Evolutionary conservation across 1,140 invertebrate genomes (phyloP), one percentile per base, ranked within the genome.

Genomic region (Melanaphis sacchari): DNA sequence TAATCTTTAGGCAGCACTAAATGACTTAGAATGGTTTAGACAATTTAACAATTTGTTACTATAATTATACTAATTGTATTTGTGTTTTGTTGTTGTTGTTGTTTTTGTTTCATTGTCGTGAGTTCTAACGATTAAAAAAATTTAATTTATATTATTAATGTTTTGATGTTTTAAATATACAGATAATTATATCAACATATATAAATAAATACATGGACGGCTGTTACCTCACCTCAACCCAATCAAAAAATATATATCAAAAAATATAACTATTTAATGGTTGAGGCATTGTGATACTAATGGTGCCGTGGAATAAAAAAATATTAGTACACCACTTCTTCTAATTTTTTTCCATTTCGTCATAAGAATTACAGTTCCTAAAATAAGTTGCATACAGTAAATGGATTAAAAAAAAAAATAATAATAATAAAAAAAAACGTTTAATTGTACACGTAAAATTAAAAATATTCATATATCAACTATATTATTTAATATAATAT

Each of bases 91-190:
- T 49, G 18, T 49, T 49, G 11, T 49, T 21, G 46, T 49, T 49
- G 46, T 46, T 49, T 54, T 54, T 15, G 11, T 15, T 76, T 76
- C 31, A 18, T 18, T 76, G 31, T n/a, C 31, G 2, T 11, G n/a
- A 31, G 4, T 31, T 66, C 59, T 66, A 66, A 76, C n/a, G 59
- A 76, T 76, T 76, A 76, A 76, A 76, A 18, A 76, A 76, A n/a
- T 76, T n/a, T 76, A 76, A n/a, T 76, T 76, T n/a, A 76, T 76
- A n/a, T 76, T 76, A 76, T n/a, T n/a, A n/a, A 76, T n/a, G 59
- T 1, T 76, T 2, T 76, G 59, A n/a, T 76, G 31, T n/a, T 6
- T 76, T 49, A 49, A 49, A 18, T 49, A 18, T 49, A 0, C 15
- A 49, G 46, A 49, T 49, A 49, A 49, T 49, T 49, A 49, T 49